Conservation (phyloP, 2,113 vertebrate genomes). For the Elephas maximus region DNA sequence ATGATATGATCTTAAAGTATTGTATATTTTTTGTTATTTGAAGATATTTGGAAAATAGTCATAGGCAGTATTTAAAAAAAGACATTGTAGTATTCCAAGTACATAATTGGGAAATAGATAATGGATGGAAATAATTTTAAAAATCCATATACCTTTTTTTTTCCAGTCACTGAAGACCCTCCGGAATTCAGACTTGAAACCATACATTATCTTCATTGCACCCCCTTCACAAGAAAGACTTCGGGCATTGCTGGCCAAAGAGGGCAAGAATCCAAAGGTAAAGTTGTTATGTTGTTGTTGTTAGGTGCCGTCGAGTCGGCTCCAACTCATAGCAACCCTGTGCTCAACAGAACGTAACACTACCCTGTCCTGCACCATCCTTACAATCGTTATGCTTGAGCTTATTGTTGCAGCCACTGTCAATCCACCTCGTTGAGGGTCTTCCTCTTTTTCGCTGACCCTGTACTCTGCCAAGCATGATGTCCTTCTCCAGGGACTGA, state of each 20-base stretch:
- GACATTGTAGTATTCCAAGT: not conserved
- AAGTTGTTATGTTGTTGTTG: not conserved
- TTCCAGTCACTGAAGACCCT: constrained; percentile 94
- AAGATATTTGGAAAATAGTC: constrained; percentile 18
- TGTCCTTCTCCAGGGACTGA: too few species aligned
- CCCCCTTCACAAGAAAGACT: constrained; percentile 97
- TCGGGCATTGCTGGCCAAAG: constrained; percentile 94
- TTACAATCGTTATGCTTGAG: too few species aligned
- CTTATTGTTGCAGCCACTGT: too few species aligned
- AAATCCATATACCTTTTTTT: constrained; percentile 63
- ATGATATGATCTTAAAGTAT: not conserved
- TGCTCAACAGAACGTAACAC: too few species aligned
- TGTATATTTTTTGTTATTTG: constrained; percentile 24
- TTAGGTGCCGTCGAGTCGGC: too few species aligned
- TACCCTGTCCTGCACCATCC: too few species aligned
- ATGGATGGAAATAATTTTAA: constrained; percentile 40
- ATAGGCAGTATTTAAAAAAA: not conserved
- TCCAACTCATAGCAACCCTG: too few species aligned
- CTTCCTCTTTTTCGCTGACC: too few species aligned
- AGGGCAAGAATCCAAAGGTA: constrained; percentile 97
- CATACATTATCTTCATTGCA: constrained; percentile 97
- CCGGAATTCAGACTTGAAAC: constrained; percentile 97
- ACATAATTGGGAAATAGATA: constrained; percentile 50
- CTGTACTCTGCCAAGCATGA: too few species aligned
- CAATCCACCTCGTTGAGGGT: too few species aligned